Evolutionary conservation across 2,113 vertebrate genomes (phyloP).

Genomic region (Lethenteron camtschaticum): DNA sequence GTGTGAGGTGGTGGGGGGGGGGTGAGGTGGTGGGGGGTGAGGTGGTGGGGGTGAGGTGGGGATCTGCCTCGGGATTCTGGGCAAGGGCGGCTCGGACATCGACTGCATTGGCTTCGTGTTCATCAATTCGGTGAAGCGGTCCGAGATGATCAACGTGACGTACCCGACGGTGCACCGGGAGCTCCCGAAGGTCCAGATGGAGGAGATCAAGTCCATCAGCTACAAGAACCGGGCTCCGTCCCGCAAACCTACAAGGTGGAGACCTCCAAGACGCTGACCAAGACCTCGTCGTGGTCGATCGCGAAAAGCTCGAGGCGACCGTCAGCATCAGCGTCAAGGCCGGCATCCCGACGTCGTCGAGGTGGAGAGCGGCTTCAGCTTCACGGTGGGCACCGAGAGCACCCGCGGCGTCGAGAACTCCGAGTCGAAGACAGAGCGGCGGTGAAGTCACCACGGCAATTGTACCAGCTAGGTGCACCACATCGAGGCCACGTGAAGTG

Average conservation of each 20-base stretch:
- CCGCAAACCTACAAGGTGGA: conserved; percentile 6
- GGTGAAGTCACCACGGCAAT: too few relatives aligned
- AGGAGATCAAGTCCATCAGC: conserved; percentile 10
- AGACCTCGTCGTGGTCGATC: conserved; percentile 11
- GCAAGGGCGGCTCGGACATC: conserved; percentile 8
- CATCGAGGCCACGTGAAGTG: too few relatives aligned
- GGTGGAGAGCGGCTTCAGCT: not conserved
- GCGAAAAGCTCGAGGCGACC: not conserved
- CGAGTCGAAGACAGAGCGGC: too few relatives aligned
- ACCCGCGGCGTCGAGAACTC: too few relatives aligned
- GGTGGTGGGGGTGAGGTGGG: conserved; percentile 6
- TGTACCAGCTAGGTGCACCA: too few relatives aligned
- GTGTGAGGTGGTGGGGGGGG: too few relatives aligned
- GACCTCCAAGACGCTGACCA: conserved; percentile 9
- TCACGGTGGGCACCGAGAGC: too few relatives aligned
- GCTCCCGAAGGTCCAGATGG: conserved; percentile 6
- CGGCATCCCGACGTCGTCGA: conserved; percentile 5
- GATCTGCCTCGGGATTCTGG: conserved; percentile 12
- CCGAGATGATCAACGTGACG: not conserved
- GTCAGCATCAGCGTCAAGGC: conserved; percentile 9
- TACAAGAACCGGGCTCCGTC: conserved; percentile 3
- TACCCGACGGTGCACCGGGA: conserved; percentile 12
- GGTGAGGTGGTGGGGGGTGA: too few relatives aligned
- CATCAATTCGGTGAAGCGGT: conserved; percentile 11
- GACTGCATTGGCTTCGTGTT: conserved; percentile 11